Evolutionary conservation across 1,140 invertebrate species (phyloP).

Genomic region (Lycorma delicatula): DNA sequence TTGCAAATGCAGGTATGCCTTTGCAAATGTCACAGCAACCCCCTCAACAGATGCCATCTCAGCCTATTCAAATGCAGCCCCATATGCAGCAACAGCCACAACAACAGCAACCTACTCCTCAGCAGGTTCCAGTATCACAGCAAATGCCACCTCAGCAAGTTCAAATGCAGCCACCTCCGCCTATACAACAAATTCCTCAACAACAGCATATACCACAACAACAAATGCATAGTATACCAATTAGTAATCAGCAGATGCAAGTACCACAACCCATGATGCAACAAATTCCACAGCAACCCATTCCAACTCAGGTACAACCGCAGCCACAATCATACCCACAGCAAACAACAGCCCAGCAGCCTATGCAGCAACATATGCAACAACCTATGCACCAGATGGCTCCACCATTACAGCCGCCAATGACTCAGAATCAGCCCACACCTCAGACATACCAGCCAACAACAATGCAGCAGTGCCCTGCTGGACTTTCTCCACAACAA

Average conservation of each 20-base stretch:
- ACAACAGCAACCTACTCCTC: conserved; percentile 32
- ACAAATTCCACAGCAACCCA: conserved; percentile 13
- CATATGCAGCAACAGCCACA: conserved; percentile 40
- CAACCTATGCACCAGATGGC: conserved; percentile 20
- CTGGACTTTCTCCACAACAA: conserved; percentile 7
- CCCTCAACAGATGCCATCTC: conserved; percentile 34
- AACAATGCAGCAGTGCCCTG: conserved; percentile 19
- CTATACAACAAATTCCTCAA: conserved; percentile 37
- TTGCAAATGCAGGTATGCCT: conserved; percentile 38
- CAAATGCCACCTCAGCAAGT: conserved; percentile 22
- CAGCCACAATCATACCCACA: conserved; percentile 19
- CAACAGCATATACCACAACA: conserved; percentile 36
- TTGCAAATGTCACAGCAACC: conserved; percentile 31
- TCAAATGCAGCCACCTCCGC: conserved; percentile 13
- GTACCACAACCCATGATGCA: conserved; percentile 14
- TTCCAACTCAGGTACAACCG: conserved; percentile 13
- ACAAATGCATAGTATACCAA: conserved; percentile 3
- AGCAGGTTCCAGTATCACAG: conserved; percentile 8
- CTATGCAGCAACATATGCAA: too few relatives aligned
- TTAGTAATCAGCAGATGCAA: conserved; percentile 13
- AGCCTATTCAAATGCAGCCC: conserved; percentile 38
- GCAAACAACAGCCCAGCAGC: conserved; percentile 17
- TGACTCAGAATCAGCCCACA: conserved; percentile 21
- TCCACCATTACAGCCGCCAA: conserved; percentile 17
- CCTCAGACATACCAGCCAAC: too few relatives aligned